A percentile compares a stretch with the other conserved stretches of the same genome.
Evolutionary conservation across 2,113 vertebrate genomes (phyloP).

Genomic region (Tetrax tetrax): DNA sequence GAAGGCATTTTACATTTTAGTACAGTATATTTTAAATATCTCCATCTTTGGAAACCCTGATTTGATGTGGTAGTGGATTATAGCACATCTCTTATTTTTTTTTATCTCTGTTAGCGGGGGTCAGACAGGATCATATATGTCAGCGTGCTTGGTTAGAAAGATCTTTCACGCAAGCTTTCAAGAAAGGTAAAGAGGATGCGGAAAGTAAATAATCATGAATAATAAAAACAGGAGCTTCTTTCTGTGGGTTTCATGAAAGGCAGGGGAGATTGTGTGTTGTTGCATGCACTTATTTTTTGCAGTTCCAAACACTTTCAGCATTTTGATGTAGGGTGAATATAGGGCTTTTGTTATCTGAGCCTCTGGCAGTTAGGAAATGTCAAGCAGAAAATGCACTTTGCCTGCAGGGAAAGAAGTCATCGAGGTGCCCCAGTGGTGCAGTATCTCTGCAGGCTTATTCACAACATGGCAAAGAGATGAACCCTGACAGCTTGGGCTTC

Average conservation of each 20-base stretch:
- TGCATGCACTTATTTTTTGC: background rate
- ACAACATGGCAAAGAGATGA: background rate
- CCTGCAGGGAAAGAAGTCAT: slow-evolving; percentile 20
- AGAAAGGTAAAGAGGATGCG: background rate
- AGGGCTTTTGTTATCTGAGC: background rate
- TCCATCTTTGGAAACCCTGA: background rate
- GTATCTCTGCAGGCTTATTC: slow-evolving; percentile 18
- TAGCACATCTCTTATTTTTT: background rate
- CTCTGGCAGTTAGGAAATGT: slow-evolving; percentile 51
- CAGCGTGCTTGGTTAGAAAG: background rate
- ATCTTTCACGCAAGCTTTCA: background rate
- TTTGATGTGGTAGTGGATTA: background rate
- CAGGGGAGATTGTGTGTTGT: background rate
- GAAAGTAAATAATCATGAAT: background rate
- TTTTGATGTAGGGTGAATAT: background rate
- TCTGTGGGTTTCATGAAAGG: background rate
- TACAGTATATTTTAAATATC: background rate
- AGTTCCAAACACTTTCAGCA: background rate
- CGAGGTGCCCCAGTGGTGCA: background rate
- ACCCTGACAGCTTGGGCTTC: slow-evolving; percentile 26
- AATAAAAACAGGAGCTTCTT: slow-evolving; percentile 8
- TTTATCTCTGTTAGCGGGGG: background rate
- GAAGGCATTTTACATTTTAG: background rate
- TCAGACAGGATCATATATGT: background rate
- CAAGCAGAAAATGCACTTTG: slow-evolving; percentile 65